Evolutionary conservation across 2,797 vertebrate genomes (phyloP).

Genomic region (Lacerta viridis): DNA sequence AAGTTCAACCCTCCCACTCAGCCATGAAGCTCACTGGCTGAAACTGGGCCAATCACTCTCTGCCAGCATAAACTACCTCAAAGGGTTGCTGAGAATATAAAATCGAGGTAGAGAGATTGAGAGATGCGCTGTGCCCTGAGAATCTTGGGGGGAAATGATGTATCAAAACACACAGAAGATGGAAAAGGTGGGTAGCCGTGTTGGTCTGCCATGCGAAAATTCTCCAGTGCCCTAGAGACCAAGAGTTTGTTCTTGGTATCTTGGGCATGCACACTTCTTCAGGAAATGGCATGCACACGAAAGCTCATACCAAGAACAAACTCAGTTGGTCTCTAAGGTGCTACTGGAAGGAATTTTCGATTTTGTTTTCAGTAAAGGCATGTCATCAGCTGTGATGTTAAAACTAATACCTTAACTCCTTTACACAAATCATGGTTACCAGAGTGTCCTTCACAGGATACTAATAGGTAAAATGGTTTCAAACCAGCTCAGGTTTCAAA

Average conservation of each 20-base stretch:
- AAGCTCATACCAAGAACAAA: too few relatives aligned
- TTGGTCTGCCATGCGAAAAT: too few relatives aligned
- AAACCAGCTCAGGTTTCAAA: too few relatives aligned
- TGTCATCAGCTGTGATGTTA: background rate
- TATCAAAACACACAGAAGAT: too few relatives aligned
- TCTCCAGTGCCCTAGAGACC: too few relatives aligned
- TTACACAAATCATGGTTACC: background rate
- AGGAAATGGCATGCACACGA: too few relatives aligned
- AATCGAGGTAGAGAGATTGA: background rate
- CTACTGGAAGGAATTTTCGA: too few relatives aligned
- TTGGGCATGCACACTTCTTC: too few relatives aligned
- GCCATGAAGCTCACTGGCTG: background rate
- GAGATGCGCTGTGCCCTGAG: background rate
- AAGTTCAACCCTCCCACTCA: background rate
- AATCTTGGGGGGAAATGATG: background rate
- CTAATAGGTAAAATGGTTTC: background rate
- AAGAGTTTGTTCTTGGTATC: too few relatives aligned
- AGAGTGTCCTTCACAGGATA: background rate
- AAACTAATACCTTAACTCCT: background rate
- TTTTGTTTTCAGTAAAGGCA: too few relatives aligned
- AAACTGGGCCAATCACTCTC: background rate
- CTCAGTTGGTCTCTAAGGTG: too few relatives aligned
- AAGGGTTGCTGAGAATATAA: background rate
- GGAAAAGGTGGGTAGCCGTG: too few relatives aligned
- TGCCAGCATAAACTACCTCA: background rate